These are phyloP conservation scores for Orchesella cincta DNA, from an alignment of 1,140 invertebrate species.

Conservation along the genomic window DNA sequence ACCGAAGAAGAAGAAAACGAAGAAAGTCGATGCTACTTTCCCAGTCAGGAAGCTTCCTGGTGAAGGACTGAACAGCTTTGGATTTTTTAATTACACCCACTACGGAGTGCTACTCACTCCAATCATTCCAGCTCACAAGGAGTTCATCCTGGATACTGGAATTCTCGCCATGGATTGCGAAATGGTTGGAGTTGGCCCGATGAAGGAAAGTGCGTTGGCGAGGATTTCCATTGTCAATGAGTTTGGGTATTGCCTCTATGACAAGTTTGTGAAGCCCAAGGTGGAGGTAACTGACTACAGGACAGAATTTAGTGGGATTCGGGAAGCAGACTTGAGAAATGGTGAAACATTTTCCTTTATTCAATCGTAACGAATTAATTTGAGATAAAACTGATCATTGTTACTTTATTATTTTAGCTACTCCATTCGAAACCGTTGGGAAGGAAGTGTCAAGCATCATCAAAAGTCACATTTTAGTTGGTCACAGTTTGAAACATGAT, in stretches of 20 bases:
- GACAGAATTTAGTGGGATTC: conserved; percentile 85
- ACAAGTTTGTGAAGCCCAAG: conserved; percentile 83
- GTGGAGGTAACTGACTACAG: conserved; percentile 79
- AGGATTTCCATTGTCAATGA: conserved; percentile 89
- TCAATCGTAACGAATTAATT: no score
- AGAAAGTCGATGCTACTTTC: neutral
- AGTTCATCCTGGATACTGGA: conserved; percentile 60
- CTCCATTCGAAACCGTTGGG: conserved; percentile 74
- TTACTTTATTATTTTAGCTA: conserved; percentile 56
- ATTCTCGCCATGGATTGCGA: conserved; percentile 91
- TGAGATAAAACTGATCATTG: conserved; percentile 37
- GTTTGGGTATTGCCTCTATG: conserved; percentile 81
- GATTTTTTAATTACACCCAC: conserved; percentile 30
- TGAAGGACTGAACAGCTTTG: conserved; percentile 7
- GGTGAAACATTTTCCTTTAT: no score
- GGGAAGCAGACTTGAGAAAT: conserved; percentile 69
- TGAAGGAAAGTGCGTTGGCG: conserved; percentile 77
- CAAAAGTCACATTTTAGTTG: conserved; percentile 75
- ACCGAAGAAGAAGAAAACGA: neutral
- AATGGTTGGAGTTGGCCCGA: conserved; percentile 86
- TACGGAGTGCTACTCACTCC: conserved; percentile 1
- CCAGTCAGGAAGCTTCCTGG: neutral
- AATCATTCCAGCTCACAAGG: neutral
- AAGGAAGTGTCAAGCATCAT: conserved; percentile 78
- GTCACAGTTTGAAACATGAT: conserved; percentile 86